Conservation (phyloP, 2,113 vertebrate genomes). For the Jaculus jaculus region DNA sequence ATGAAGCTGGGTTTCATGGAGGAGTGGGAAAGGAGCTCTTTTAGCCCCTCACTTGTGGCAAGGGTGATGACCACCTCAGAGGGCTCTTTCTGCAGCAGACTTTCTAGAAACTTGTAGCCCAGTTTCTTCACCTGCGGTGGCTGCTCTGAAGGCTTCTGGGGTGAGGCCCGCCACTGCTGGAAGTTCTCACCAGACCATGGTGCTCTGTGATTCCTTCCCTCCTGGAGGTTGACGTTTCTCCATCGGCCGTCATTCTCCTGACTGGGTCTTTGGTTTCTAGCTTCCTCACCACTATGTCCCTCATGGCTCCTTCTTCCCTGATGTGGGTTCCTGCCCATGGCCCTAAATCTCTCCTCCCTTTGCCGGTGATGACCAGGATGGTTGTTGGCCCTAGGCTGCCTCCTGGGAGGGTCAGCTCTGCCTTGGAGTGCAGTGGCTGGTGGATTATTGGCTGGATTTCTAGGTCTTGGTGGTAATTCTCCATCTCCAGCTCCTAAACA, state of each 20-base stretch:
- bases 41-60: slow-evolving; percentile 84
- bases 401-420: slow-evolving; percentile 36
- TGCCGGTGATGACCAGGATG: slow-evolving; percentile 19
- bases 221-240: slow-evolving; percentile 62
- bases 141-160: slow-evolving; percentile 65
- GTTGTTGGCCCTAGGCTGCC: slow-evolving; percentile 45
- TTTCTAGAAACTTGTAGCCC: slow-evolving; percentile 87
- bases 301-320: slow-evolving; percentile 73
- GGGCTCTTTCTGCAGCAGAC: slow-evolving; percentile 88
- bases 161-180: slow-evolving; percentile 40
- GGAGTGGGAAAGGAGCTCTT: slow-evolving; percentile 83
- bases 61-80: slow-evolving; percentile 91
- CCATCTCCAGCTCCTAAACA: slow-evolving; percentile 46
- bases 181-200: slow-evolving; percentile 56
- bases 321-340: slow-evolving; percentile 58
- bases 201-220: slow-evolving; percentile 68
- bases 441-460: slow-evolving; percentile 68
- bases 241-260: slow-evolving; percentile 70
- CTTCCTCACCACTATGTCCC: slow-evolving; percentile 54
- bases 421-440: slow-evolving; percentile 42
- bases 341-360: slow-evolving; percentile 70
- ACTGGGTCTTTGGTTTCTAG: slow-evolving; percentile 69
- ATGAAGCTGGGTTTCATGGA: slow-evolving; percentile 86
- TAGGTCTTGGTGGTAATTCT: slow-evolving; percentile 62
- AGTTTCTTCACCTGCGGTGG: slow-evolving; percentile 79